Conservation (phyloP, 2,797 vertebrate genomes). For the Xenops minutus region DNA sequence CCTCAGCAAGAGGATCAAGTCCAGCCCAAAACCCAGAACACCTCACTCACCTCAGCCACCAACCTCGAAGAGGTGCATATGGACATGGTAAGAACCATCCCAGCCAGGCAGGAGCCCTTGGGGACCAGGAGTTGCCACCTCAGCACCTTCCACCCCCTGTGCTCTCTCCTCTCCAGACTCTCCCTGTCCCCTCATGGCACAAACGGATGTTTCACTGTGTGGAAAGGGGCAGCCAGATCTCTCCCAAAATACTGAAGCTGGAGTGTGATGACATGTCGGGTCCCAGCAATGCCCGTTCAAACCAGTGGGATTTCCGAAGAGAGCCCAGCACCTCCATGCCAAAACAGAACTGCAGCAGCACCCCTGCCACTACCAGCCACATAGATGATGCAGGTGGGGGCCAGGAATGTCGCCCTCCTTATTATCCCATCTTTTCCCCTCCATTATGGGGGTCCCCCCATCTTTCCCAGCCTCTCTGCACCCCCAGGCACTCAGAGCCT, state of each 20-base stretch:
- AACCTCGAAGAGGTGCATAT: background rate
- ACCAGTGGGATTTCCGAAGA: background rate
- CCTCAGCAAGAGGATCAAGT: accelerated
- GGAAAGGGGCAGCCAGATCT: background rate
- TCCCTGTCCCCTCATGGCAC: accelerated
- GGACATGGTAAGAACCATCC: background rate
- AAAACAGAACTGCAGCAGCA: background rate
- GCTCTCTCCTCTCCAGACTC: background rate
- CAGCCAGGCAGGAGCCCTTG: background rate
- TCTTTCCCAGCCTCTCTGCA: background rate
- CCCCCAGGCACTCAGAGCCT: background rate
- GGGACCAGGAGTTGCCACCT: background rate
- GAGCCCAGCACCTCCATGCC: background rate
- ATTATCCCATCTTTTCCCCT: background rate
- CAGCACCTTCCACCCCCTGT: accelerated
- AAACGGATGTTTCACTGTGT: background rate
- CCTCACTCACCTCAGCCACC: background rate
- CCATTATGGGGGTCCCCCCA: accelerated
- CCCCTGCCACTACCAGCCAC: background rate
- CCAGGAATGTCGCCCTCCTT: accelerated
- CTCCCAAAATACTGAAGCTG: conserved; percentile 15
- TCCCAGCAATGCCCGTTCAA: background rate
- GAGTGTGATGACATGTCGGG: background rate
- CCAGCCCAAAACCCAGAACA: background rate
- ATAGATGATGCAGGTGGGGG: background rate